phyloP scores from a whole-genome alignment of 2,797 vertebrate genomes.

The Microctenopoma steveboyesi region DNA sequence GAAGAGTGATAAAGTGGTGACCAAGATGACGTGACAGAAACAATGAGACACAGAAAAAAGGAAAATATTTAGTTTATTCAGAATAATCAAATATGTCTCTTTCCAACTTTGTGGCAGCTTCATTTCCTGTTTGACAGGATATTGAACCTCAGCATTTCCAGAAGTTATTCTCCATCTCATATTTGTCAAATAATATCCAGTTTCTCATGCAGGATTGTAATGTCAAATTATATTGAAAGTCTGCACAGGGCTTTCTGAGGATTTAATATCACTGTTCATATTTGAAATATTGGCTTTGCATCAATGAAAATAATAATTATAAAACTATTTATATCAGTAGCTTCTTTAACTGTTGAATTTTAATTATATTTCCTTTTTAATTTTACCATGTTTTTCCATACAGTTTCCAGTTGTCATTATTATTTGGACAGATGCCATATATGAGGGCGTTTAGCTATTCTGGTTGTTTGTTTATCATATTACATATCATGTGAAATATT shows the following conservation, averaged over 20 bases:
- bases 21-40: constrained; percentile 23
- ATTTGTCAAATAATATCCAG: constrained; percentile 60
- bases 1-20: constrained; percentile 25
- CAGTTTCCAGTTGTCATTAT: constrained; percentile 5
- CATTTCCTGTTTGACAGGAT: constrained; percentile 78
- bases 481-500: too few species aligned
- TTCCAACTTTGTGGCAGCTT: constrained; percentile 70
- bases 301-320: background rate
- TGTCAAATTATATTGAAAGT: constrained; percentile 55
- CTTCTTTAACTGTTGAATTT: constrained; percentile 16
- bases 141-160: constrained; percentile 65
- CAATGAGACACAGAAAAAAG: constrained; percentile 1
- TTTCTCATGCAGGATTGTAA: constrained; percentile 28
- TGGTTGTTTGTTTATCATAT: too few species aligned
- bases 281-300: constrained; percentile 26
- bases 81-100: constrained; percentile 63
- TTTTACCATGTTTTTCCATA: background rate
- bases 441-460: background rate
- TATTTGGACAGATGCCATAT: constrained; percentile 8
- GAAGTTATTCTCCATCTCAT: constrained; percentile 60
- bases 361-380: constrained; percentile 1
- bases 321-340: constrained; percentile 1
- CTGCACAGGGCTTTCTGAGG: constrained; percentile 14
- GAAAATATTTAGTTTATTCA: constrained; percentile 56
- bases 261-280: constrained; percentile 34